Evolutionary conservation across 2,888 invertebrate species (phyloP), one percentile per base, ranked within the genome.

Genomic region (Glyphotaelius pellucidus): DNA sequence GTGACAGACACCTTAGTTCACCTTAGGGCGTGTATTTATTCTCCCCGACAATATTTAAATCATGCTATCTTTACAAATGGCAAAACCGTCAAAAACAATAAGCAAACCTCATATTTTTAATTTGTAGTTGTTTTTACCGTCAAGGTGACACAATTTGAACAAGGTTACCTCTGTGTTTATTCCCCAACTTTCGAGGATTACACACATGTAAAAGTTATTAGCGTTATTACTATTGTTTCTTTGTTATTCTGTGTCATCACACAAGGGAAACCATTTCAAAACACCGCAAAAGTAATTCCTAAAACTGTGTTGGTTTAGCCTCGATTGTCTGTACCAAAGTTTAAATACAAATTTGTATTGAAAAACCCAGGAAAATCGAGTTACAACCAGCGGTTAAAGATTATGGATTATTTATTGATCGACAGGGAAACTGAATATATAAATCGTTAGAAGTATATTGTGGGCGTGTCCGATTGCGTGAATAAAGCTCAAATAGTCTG

Each of bases 241-340:
- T 25, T 67, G 67, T 67, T 67, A 67, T 25, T 67, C 67, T 11
- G 67, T 67, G 67, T 25, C 25, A 67, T 67, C 38, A 86, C n/a
- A 42, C 42, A 30, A 81, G 47, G n/a, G 86, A 42, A 47, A 47
- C 86, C 86, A 42, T 86, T 86, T 86, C 47, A 47, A 47, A 67
- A 67, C 19, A 67, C 52, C 2, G 52, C 52, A 67, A 67, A 67
- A 19, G 25, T 25, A 19, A 9, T 25, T 67, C 9, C 25, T 19
- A 67, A 67, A 25, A n/a, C n/a, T 47, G 15, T n/a, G 67, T 67
- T 67, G 67, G 9, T 67, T 67, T 67, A n/a, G 67, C 67, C 25
- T 67, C 7, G 25, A n/a, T 67, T n/a, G 67, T 67, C 25, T 9
- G n/a, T n/a, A 2, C 67, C 67, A 25, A 25, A n/a, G 67, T 25